Evolutionary conservation across 2,797 vertebrate genomes (phyloP).

Genomic region (Ceryle rudis): DNA sequence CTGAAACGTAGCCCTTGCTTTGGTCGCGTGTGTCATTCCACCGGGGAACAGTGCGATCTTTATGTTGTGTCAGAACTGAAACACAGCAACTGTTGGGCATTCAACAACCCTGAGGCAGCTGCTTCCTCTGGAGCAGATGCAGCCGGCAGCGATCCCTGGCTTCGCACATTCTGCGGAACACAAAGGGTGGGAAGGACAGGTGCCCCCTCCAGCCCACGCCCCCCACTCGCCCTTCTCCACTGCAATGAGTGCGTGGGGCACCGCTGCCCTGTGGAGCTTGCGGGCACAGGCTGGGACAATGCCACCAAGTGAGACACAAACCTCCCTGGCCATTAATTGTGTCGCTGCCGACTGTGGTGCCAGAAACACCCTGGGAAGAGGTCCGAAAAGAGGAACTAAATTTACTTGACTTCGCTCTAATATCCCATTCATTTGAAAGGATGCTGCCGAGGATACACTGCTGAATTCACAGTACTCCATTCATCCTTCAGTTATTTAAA

Average conservation of each 20-base stretch:
- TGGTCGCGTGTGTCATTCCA: background rate
- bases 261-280: background rate
- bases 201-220: background rate
- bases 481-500: background rate
- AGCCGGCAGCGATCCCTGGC: conserved; percentile 51
- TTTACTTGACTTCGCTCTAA: background rate
- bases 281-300: background rate
- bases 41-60: background rate
- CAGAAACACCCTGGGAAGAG: background rate
- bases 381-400: background rate
- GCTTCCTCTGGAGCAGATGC: conserved; percentile 35
- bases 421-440: background rate
- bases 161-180: background rate
- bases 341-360: background rate
- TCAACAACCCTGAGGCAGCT: conserved; percentile 42
- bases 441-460: background rate
- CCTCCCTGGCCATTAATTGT: background rate
- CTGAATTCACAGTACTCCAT: background rate
- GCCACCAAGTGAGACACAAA: background rate
- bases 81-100: background rate
- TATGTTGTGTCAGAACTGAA: conserved; percentile 34
- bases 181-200: background rate
- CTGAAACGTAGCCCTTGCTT: background rate
- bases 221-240: background rate
- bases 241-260: background rate